Evolutionary conservation across 2,888 invertebrate species (phyloP), one percentile per base, ranked within the genome.

Genomic region (Erannis defoliaria): DNA sequence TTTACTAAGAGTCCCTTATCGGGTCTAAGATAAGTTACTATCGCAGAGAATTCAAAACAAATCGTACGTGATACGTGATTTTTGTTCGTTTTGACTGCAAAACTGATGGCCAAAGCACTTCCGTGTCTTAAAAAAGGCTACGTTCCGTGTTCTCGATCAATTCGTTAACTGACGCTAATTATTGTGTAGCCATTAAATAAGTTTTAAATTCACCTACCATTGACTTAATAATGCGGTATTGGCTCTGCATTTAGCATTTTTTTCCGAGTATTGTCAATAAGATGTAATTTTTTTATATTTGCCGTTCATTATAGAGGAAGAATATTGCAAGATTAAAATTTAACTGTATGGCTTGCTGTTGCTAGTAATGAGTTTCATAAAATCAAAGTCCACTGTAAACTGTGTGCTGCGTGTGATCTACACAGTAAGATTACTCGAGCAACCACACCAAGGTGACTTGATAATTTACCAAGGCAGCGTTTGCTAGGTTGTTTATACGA

Each of bases 31-130:
- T 70, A 74, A 70, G 58, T 51, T 49, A 50, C 26, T 70, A 70
- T 74, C 72, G 59, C 62, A 56, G 61, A 67, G 55, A 54, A 50
- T 73, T 69, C 62, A 75, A 71, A 79, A 75, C 74, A 77, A 60
- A 72, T 45, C 64, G 53, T 62, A 56, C 66, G 14, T 40, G 61
- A 51, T 73, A 83, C 82, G 82, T 84, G 84, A 77, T 77, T 75
- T 79, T 77, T 70, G 62, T 73, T 67, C 60, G 66, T 73, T 73
- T 73, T 65, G 66, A 72, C 66, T 45, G 55, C 58, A 38, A 56
- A 58, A 69, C 70, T 72, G 77, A 84, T 82, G 82, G 81, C 75
- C 77, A 58, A 29, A 35, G 16, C 54, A 68, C 74, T 84, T 82
- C 84, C 83, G 81, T 71, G 71, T 78, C 53, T 67, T 57, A 66